Conservation (phyloP, 2,113 vertebrate species). For the Piaya cayana region DNA sequence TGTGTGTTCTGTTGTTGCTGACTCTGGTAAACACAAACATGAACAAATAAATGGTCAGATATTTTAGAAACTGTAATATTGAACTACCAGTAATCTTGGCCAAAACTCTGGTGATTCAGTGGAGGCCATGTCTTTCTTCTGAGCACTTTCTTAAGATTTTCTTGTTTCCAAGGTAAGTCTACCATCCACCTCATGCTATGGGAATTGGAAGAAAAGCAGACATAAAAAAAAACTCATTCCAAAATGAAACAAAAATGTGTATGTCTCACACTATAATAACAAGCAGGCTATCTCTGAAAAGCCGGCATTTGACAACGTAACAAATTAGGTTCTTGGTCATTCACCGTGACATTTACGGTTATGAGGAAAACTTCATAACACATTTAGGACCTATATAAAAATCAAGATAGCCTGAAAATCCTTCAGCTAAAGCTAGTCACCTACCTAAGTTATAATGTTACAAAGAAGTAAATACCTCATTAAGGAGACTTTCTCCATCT, state of each 20-base stretch:
- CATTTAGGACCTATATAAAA: background rate
- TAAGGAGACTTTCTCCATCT: background rate
- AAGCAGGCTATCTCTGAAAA: background rate
- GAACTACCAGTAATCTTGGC: background rate
- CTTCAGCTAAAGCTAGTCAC: background rate
- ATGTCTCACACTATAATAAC: background rate
- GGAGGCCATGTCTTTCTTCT: background rate
- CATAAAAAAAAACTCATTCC: background rate
- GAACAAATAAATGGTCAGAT: background rate
- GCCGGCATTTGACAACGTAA: background rate
- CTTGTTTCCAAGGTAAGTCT: background rate
- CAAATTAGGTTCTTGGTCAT: background rate
- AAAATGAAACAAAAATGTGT: background rate
- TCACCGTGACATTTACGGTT: background rate
- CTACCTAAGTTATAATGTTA: background rate
- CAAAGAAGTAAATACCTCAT: background rate
- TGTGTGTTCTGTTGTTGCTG: background rate
- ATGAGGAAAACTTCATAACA: background rate
- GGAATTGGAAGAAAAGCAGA: background rate
- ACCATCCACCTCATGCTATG: background rate
- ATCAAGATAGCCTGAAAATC: background rate
- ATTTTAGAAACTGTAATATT: background rate
- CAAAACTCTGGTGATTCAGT: background rate
- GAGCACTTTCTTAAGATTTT: background rate
- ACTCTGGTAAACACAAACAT: background rate